Conservation (phyloP, 2,888 invertebrate genomes). For the Aphodius granarius region DNA sequence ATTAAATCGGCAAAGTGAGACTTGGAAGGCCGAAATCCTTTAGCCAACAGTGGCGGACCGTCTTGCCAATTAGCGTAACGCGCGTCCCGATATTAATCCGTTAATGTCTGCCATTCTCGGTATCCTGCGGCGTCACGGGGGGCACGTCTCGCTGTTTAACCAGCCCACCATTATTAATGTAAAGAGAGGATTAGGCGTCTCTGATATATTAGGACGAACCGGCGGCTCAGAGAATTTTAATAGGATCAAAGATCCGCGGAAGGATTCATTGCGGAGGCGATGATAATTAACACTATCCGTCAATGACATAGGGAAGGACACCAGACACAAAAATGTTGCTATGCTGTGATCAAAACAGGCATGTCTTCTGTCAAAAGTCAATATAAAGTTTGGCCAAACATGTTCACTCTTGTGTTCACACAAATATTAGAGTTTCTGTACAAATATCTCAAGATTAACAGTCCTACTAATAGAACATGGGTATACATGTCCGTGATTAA, state of each 20-base stretch:
- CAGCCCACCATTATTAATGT: conserved; percentile 44
- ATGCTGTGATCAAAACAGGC: not conserved
- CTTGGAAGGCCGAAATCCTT: not conserved
- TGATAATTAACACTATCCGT: not conserved
- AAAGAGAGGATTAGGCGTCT: conserved; percentile 44
- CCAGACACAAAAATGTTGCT: not conserved
- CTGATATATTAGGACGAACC: conserved; percentile 36
- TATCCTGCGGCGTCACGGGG: conserved; percentile 24
- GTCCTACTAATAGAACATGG: too few species aligned
- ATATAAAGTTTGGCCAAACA: too few species aligned
- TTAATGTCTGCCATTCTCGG: conserved; percentile 37
- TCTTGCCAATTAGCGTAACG: conserved; percentile 39
- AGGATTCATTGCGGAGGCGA: not conserved
- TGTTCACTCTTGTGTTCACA: too few species aligned
- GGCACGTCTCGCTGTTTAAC: conserved; percentile 42
- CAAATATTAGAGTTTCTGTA: too few species aligned
- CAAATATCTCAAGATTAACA: too few species aligned
- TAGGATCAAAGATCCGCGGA: not conserved
- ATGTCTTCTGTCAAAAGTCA: too few species aligned
- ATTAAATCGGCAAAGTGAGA: conserved; percentile 16
- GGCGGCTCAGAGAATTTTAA: not conserved
- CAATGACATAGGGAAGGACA: not conserved
- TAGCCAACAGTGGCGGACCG: conserved; percentile 5
- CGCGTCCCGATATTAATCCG: conserved; percentile 39
- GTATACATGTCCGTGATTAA: too few species aligned